These are phyloP conservation scores for Pelecanoides urinatrix DNA, from an alignment of 2,113 vertebrate genomes.

Conservation along the genomic window DNA sequence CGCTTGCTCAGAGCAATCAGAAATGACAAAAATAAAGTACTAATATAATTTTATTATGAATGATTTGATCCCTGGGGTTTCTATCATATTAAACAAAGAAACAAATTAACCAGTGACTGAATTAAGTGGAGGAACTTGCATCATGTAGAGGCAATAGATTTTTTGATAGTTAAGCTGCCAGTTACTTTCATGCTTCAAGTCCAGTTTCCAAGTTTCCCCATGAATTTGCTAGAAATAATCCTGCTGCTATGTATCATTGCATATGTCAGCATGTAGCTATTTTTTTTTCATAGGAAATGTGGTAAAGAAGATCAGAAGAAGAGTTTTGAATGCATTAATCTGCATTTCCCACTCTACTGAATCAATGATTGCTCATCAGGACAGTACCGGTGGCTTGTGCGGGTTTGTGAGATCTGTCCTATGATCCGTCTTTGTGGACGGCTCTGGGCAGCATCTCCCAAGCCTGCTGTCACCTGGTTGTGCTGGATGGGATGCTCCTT, in stretches of 20 bases:
- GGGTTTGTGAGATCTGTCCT: background rate
- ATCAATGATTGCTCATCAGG: background rate
- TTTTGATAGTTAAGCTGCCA: slow-evolving; percentile 32
- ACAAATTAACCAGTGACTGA: slow-evolving; percentile 60
- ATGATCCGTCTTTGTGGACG: background rate
- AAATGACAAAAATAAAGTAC: slow-evolving; percentile 64
- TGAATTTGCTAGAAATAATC: background rate
- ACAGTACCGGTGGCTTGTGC: background rate
- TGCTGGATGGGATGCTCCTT: background rate
- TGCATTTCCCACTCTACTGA: background rate
- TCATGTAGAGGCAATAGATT: slow-evolving; percentile 34
- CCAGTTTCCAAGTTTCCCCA: background rate
- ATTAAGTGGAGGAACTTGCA: slow-evolving; percentile 61
- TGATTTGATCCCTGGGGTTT: slow-evolving; percentile 63
- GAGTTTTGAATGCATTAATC: background rate
- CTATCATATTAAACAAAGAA: slow-evolving; percentile 69
- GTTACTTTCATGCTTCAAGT: background rate
- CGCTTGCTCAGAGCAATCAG: slow-evolving; percentile 55
- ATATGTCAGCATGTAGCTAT: background rate
- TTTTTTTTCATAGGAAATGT: background rate
- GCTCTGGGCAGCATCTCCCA: background rate
- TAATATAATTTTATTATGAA: slow-evolving; percentile 67
- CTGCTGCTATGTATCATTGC: background rate
- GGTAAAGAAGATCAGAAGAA: background rate
- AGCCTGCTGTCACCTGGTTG: background rate